phyloP scores from a whole-genome alignment of 2,888 invertebrate species.

The Tigriopus californicus region DNA sequence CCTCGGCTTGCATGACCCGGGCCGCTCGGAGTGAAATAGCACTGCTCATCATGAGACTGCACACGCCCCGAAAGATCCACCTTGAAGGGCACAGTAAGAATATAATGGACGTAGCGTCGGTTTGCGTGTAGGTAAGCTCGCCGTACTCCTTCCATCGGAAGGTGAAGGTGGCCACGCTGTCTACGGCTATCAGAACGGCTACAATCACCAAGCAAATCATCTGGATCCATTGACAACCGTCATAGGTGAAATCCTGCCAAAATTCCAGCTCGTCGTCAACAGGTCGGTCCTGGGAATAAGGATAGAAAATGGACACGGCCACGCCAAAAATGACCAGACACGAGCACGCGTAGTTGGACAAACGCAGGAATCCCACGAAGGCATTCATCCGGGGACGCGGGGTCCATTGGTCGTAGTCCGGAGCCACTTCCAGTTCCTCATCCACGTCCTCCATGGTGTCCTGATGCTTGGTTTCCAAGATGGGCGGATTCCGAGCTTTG shows the following conservation, averaged over 20 bases:
- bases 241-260: background rate
- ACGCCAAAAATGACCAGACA: background rate
- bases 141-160: slow-evolving; percentile 16
- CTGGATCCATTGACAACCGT: background rate
- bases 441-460: too few species aligned
- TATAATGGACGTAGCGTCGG: slow-evolving; percentile 10
- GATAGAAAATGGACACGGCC: background rate
- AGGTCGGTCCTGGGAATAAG: background rate
- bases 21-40: background rate
- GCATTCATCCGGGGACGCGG: background rate
- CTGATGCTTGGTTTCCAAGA: too few species aligned
- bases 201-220: background rate
- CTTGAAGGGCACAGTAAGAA: slow-evolving; percentile 5
- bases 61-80: slow-evolving; percentile 2
- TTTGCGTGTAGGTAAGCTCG: slow-evolving; percentile 2
- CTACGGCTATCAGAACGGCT: slow-evolving; percentile 1
- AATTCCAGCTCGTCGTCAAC: background rate
- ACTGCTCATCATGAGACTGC: background rate
- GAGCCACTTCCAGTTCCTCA: too few species aligned
- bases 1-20: background rate
- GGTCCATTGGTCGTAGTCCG: too few species aligned
- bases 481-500: too few species aligned
- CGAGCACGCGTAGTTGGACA: slow-evolving; percentile 1
- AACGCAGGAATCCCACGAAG: slow-evolving; percentile 1
- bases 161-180: slow-evolving; percentile 8